These are phyloP conservation scores for Pelmatolapia mariae DNA, from an alignment of 2,113 vertebrate genomes.

Conservation along the genomic window DNA sequence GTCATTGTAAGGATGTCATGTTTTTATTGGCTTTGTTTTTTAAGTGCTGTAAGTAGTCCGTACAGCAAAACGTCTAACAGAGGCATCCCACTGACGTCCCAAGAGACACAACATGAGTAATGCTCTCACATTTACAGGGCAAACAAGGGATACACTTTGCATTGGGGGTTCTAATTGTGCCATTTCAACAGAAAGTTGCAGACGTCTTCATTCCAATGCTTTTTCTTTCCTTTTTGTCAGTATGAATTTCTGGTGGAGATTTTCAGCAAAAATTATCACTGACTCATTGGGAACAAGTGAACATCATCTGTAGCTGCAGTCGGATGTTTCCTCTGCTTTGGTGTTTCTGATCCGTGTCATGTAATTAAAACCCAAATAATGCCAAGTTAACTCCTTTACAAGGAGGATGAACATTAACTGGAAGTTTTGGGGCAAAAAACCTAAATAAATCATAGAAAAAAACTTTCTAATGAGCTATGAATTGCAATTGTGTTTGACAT, in stretches of 20 bases:
- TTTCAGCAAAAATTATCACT: not conserved
- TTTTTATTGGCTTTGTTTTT: conserved; percentile 58
- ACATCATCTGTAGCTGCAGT: conserved; percentile 12
- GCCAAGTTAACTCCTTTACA: conserved; percentile 29
- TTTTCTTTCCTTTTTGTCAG: not conserved
- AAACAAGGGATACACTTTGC: conserved; percentile 21
- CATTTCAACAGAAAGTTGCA: not conserved
- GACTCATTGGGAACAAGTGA: not conserved
- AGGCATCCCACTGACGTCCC: conserved; percentile 36
- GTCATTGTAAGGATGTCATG: conserved; percentile 47
- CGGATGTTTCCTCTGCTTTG: conserved; percentile 43
- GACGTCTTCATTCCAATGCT: not conserved
- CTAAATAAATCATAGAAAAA: conserved; percentile 17
- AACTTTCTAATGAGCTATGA: conserved; percentile 44
- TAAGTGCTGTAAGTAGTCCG: conserved; percentile 43
- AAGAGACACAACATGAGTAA: conserved; percentile 42
- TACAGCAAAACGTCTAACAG: conserved; percentile 34
- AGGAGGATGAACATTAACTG: conserved; percentile 25
- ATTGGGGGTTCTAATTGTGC: not conserved
- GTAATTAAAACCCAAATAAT: conserved; percentile 59
- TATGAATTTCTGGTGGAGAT: not conserved
- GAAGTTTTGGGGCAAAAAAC: conserved; percentile 9
- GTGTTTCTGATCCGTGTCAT: conserved; percentile 61
- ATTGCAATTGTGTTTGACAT: conserved; percentile 54
- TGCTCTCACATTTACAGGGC: conserved; percentile 49